Conservation (phyloP, 2,888 invertebrate genomes). For the Dryobota labecula region DNA sequence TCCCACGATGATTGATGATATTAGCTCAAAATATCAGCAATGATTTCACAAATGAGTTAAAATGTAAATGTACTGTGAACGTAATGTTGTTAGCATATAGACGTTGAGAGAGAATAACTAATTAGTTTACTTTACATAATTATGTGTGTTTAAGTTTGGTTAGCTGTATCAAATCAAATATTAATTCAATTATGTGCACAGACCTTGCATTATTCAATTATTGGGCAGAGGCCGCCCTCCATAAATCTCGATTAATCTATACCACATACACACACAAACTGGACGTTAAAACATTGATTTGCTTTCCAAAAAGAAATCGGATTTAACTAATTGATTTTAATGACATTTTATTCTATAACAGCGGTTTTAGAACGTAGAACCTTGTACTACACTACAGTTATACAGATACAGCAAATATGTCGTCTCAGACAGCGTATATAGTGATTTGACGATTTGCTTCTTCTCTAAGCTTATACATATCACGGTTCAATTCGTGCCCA, state of each 20-base stretch:
- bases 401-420: too few relatives aligned
- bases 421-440: too few relatives aligned
- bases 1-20: too few relatives aligned
- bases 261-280: not conserved
- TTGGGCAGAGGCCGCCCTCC: too few relatives aligned
- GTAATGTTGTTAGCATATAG: conserved; percentile 5
- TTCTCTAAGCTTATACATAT: too few relatives aligned
- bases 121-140: conserved; percentile 33
- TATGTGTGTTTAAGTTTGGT: conserved; percentile 9
- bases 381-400: too few relatives aligned
- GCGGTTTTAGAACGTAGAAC: too few relatives aligned
- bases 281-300: not conserved
- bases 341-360: too few relatives aligned
- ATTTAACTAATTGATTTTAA: not conserved
- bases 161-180: conserved; percentile 1
- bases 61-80: conserved; percentile 17
- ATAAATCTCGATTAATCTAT: conserved; percentile 6
- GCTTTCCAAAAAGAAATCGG: not conserved
- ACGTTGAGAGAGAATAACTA: conserved; percentile 7
- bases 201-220: conserved; percentile 20
- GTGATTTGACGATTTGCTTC: too few relatives aligned
- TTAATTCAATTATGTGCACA: conserved; percentile 23
- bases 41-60: conserved; percentile 4
- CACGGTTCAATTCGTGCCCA: too few relatives aligned
- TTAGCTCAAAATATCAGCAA: conserved; percentile 8